A percentile compares a stretch with the other conserved stretches of the same genome.
These are phyloP conservation scores for Bradynema listronoti DNA, from an alignment of 1,140 invertebrate species.

Conservation along the genomic window DNA sequence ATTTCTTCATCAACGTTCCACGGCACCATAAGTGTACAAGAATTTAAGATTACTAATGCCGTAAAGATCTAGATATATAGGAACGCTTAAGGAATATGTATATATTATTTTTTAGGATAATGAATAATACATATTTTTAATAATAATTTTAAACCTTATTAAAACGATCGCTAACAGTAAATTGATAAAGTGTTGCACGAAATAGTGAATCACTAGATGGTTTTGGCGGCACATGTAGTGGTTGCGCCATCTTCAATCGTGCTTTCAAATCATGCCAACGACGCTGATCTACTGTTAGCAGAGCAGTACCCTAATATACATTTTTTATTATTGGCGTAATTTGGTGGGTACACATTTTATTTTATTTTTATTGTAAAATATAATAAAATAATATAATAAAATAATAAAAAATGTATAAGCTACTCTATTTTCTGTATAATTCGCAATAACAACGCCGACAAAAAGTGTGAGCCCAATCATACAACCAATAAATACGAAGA, in stretches of 20 bases:
- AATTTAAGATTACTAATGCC: conserved; percentile 46
- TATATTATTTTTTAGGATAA: not conserved
- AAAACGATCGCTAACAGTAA: conserved; percentile 91
- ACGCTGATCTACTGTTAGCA: conserved; percentile 95
- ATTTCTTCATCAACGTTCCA: conserved; percentile 61
- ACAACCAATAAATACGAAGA: conserved; percentile 97
- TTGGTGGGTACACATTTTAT: not conserved
- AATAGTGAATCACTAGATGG: conserved; percentile 66
- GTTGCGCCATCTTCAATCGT: conserved; percentile 95
- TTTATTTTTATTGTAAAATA: conserved; percentile 2
- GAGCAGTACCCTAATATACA: conserved; percentile 72
- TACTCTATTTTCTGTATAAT: conserved; percentile 96
- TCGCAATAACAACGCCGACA: conserved; percentile 98
- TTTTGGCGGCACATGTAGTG: conserved; percentile 88
- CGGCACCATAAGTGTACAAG: conserved; percentile 56
- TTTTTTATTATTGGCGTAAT: not conserved
- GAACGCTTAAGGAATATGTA: too few relatives aligned
- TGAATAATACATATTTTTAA: not conserved
- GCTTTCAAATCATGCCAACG: conserved; percentile 99
- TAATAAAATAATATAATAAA: conserved; percentile 13
- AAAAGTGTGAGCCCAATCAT: conserved; percentile 99
- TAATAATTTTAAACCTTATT: conserved; percentile 64
- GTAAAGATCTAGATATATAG: conserved; percentile 39
- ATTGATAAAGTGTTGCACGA: conserved; percentile 89
- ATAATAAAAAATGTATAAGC: conserved; percentile 19